Conservation (phyloP, 2,113 vertebrate genomes). For the Alectura lathami region DNA sequence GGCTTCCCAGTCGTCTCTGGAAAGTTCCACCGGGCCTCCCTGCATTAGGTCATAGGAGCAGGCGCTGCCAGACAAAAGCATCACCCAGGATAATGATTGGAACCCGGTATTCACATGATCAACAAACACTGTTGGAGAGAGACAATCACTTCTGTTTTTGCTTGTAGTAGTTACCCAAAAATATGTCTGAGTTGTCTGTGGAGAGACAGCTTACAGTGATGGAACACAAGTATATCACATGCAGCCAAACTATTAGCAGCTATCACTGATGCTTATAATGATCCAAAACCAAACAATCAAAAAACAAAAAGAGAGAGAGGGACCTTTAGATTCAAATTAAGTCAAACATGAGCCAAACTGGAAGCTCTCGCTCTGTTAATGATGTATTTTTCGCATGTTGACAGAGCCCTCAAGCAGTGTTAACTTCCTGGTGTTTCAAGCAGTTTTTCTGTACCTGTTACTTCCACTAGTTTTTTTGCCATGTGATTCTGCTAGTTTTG, state of each 20-base stretch:
- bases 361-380: slow-evolving; percentile 80
- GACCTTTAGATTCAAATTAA: slow-evolving; percentile 41
- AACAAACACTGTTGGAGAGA: slow-evolving; percentile 92
- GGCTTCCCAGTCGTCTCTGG: slow-evolving; percentile 96
- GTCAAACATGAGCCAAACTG: slow-evolving; percentile 75
- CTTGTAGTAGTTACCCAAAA: slow-evolving; percentile 80
- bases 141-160: slow-evolving; percentile 95
- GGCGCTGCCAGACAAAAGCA: slow-evolving; percentile 68
- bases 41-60: slow-evolving; percentile 90
- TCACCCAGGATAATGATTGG: slow-evolving; percentile 82
- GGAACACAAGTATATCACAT: slow-evolving; percentile 73
- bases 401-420: slow-evolving; percentile 76
- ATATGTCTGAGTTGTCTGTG: slow-evolving; percentile 68
- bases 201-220: slow-evolving; percentile 76
- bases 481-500: slow-evolving; percentile 69
- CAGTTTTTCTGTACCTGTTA: slow-evolving; percentile 69
- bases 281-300: background rate
- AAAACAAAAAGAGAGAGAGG: background rate
- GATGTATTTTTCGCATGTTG: slow-evolving; percentile 59
- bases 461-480: slow-evolving; percentile 70
- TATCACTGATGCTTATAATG: slow-evolving; percentile 72
- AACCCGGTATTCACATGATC: slow-evolving; percentile 83
- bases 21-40: slow-evolving; percentile 92
- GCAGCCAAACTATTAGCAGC: slow-evolving; percentile 54
- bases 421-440: slow-evolving; percentile 77